A percentile compares a stretch with the other conserved stretches of the same genome.
These are phyloP conservation scores for Lycocerus yunnanus DNA, from an alignment of 2,888 invertebrate genomes.

Conservation along the genomic window DNA sequence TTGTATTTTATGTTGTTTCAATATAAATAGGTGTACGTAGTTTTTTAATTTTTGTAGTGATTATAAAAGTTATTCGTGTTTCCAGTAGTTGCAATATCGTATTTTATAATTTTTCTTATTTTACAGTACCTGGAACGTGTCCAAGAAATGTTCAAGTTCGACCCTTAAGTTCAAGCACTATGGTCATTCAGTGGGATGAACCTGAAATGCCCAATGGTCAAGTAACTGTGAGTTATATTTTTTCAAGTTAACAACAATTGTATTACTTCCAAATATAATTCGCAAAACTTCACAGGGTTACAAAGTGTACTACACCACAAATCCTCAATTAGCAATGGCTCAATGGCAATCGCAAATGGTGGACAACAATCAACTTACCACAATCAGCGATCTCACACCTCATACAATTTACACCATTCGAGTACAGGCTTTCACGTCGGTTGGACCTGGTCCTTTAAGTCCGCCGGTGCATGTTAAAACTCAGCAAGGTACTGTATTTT, in stretches of 20 bases:
- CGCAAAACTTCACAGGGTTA: slow-evolving; percentile 74
- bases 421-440: slow-evolving; percentile 91
- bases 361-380: slow-evolving; percentile 90
- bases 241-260: neutral
- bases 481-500: slow-evolving; percentile 76
- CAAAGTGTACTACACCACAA: slow-evolving; percentile 95
- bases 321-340: slow-evolving; percentile 82
- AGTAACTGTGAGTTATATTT: slow-evolving; percentile 78
- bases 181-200: slow-evolving; percentile 98
- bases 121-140: slow-evolving; percentile 91
- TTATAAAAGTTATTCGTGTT: neutral
- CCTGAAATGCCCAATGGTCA: slow-evolving; percentile 97
- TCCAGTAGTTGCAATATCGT: neutral
- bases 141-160: slow-evolving; percentile 93
- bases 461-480: slow-evolving; percentile 98
- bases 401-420: slow-evolving; percentile 93
- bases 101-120: slow-evolving; percentile 25
- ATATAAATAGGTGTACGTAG: neutral
- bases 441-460: slow-evolving; percentile 94
- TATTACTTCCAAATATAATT: neutral
- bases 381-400: slow-evolving; percentile 88
- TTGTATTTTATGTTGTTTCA: slow-evolving; percentile 3
- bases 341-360: slow-evolving; percentile 94
- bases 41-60: neutral
- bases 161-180: slow-evolving; percentile 91